phyloP scores from a whole-genome alignment of 2,113 vertebrate genomes.

The Chascanopsetta lugubris region DNA sequence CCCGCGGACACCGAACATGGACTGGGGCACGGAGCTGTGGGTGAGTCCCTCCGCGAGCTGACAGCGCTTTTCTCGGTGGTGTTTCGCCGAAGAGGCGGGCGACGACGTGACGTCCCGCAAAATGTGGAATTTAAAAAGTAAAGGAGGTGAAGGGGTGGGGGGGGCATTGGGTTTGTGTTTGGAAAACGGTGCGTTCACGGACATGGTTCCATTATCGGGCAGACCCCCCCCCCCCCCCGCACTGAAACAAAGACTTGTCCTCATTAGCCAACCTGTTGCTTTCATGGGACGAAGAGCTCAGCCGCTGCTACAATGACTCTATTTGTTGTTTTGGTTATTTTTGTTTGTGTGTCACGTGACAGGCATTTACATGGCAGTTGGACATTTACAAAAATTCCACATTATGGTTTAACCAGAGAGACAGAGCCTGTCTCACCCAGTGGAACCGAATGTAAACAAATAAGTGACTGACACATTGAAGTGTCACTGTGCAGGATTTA shows the following conservation, averaged over 20 bases:
- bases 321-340: background rate
- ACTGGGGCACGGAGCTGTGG: constrained; percentile 86
- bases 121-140: background rate
- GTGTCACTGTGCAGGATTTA: too few relatives aligned
- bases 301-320: background rate
- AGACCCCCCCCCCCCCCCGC: background rate
- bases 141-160: background rate
- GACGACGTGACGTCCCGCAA: background rate
- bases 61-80: too few relatives aligned
- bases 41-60: constrained; percentile 69
- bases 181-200: constrained; percentile 17
- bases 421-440: background rate
- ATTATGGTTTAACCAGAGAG: too few relatives aligned
- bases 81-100: background rate
- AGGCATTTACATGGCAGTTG: background rate
- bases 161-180: background rate
- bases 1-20: constrained; percentile 76
- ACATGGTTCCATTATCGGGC: background rate
- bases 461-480: too few relatives aligned
- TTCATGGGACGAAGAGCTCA: background rate
- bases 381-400: too few relatives aligned
- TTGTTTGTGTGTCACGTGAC: background rate
- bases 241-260: constrained; percentile 10
- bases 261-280: background rate
- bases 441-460: background rate